These are phyloP conservation scores for Balaeniceps rex DNA, from an alignment of 2,113 vertebrate genomes.

Conservation along the genomic window DNA sequence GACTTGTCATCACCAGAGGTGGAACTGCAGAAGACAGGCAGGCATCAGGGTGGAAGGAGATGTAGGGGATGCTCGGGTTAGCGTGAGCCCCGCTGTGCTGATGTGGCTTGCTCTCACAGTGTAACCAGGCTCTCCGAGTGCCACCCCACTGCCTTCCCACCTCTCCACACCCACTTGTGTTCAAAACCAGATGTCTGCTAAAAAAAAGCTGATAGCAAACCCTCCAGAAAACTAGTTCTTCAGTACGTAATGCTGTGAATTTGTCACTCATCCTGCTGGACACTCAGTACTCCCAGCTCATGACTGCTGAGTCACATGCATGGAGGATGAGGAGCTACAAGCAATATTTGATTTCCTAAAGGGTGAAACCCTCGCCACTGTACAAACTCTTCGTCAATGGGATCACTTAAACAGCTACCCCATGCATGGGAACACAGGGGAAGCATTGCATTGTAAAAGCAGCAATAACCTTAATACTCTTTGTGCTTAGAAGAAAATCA, in stretches of 20 bases:
- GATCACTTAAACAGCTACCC: background rate
- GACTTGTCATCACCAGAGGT: background rate
- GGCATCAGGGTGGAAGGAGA: background rate
- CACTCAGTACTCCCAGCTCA: slow-evolving; percentile 18
- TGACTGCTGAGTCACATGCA: background rate
- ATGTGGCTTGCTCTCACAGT: rapidly evolving
- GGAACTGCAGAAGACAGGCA: background rate
- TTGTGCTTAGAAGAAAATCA: background rate
- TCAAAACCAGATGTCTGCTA: background rate
- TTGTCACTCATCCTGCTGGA: slow-evolving; percentile 7
- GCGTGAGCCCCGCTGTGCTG: rapidly evolving
- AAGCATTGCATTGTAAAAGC: background rate
- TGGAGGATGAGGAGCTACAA: background rate
- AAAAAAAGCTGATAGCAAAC: background rate
- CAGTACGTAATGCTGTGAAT: slow-evolving; percentile 29
- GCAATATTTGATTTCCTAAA: slow-evolving; percentile 50
- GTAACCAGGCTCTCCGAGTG: background rate
- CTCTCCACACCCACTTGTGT: background rate
- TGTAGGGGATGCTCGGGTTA: background rate
- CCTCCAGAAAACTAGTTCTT: slow-evolving; percentile 28
- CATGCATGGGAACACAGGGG: background rate
- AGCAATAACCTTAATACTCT: background rate
- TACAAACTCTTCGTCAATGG: background rate
- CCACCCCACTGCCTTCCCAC: background rate
- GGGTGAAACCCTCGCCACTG: background rate